These are phyloP conservation scores for Chionoecetes opilio DNA, from an alignment of 1,140 invertebrate genomes.

Conservation along the genomic window DNA sequence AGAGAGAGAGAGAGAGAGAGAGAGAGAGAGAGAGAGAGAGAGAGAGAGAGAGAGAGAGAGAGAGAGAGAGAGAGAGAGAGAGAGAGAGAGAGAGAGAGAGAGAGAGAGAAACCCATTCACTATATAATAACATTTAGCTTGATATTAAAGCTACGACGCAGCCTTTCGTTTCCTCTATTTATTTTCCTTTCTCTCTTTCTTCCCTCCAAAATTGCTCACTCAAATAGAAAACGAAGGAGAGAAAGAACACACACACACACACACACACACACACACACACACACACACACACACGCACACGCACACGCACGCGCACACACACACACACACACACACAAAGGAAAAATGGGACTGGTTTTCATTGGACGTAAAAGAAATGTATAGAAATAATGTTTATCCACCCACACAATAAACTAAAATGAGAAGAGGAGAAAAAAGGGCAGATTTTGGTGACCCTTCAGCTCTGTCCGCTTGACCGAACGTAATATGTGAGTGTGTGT, in stretches of 20 bases:
- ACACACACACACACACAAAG: constrained; percentile 37
- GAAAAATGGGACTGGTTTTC: too few relatives aligned
- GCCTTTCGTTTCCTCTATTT: too few relatives aligned
- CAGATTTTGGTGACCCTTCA: not conserved
- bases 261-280: constrained; percentile 27
- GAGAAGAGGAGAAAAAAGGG: not conserved
- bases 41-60: not conserved
- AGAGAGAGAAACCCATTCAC: not conserved
- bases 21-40: not conserved
- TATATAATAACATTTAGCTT: not conserved
- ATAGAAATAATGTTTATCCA: not conserved
- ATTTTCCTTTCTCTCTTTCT: too few relatives aligned
- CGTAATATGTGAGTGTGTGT: not conserved
- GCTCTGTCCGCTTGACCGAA: too few relatives aligned
- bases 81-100: not conserved
- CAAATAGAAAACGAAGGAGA: not conserved
- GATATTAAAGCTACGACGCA: too few relatives aligned
- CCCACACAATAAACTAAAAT: not conserved
- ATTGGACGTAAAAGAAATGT: too few relatives aligned
- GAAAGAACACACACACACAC: not conserved
- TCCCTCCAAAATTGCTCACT: too few relatives aligned
- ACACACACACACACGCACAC: constrained; percentile 6
- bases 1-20: not conserved
- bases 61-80: not conserved
- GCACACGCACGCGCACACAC: not conserved